Base-by-base conservation (phyloP, 2,888 invertebrate genomes). In the Tetranychus truncatus region DNA sequence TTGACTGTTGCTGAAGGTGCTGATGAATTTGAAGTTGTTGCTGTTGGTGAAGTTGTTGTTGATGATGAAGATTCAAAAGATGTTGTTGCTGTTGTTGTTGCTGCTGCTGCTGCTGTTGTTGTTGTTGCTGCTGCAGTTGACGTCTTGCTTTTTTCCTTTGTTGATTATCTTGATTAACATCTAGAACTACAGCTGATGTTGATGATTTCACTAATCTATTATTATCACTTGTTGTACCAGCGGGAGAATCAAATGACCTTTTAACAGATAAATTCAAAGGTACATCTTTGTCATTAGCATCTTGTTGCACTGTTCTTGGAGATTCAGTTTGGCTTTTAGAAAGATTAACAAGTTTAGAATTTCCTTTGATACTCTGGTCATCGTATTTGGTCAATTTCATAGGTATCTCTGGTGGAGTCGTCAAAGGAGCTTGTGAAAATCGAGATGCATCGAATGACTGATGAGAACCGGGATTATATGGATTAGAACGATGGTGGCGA, bases 11-110 rank as follows among this genome's bases (percentile, higher is more conserved):
- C 34, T 72, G 72, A 72, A 45, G 20, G 9, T 45, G 44, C 24
- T 73, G 73, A 21, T 73, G 73, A 21, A 24, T n/a, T 9, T 73
- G 73, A 11, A 45, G 55, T 67, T 74, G 66, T 44, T 45, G 55
- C n/a, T 65, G 55, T 45, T 76, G 71, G 67, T 75, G 75, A 34
- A 55, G 20, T n/a, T 45, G 6, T 65, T 44, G 74, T 66, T 73
- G 72, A 73, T 74, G 71, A 2, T 71, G 74, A 18, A n/a, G 74
- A 45, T 67, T 67, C 24, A 24, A 24, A 24, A 24, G 67, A 2
- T 18, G 74, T 45, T 34, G 74, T 24, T 75, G 66, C 11, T 45
- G 45, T 20, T 71, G 66, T 21, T 67, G 67, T 1, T 18, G 73
- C 3, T 44, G 55, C 3, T 66, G 75, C 66, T n/a, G 69, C 7